A percentile compares a stretch with the other conserved stretches of the same genome.
phyloP scores from a whole-genome alignment of 2,797 vertebrate species.

The Coreius guichenoti region DNA sequence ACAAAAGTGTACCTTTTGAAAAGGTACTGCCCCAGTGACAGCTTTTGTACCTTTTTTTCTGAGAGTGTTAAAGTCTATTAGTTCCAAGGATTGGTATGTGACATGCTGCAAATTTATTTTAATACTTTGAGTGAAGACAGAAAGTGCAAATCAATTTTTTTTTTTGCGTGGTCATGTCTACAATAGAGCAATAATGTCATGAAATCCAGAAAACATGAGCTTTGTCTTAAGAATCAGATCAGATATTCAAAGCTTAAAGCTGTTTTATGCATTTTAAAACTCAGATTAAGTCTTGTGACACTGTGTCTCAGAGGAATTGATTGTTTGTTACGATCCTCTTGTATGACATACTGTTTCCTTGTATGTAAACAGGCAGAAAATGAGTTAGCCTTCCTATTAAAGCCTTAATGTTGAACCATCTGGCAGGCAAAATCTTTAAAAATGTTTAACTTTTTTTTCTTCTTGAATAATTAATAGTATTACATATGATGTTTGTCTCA shows the following conservation, averaged over 20 bases:
- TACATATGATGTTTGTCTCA: neutral
- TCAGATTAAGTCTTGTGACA: conserved; percentile 20
- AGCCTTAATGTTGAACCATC: neutral
- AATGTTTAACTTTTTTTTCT: neutral
- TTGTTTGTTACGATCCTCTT: conserved; percentile 31
- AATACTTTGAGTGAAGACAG: neutral
- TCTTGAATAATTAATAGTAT: neutral
- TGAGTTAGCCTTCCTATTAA: neutral
- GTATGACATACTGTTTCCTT: conserved; percentile 6
- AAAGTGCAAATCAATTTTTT: neutral
- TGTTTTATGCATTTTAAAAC: conserved; percentile 35
- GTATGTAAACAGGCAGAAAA: neutral
- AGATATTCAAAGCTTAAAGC: conserved; percentile 12
- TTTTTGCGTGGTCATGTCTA: neutral
- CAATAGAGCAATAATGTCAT: conserved; percentile 15
- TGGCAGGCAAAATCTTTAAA: neutral
- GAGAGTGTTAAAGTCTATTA: neutral
- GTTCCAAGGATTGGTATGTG: neutral
- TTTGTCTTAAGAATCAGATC: conserved; percentile 29
- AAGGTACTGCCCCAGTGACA: no score
- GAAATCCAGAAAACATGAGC: conserved; percentile 24
- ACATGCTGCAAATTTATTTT: neutral
- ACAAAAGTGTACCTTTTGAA: no score
- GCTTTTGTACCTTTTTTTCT: no score
- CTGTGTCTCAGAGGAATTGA: conserved; percentile 31